Evolutionary conservation across 1,140 invertebrate genomes (phyloP).

Genomic region (Eurosta solidaginis): DNA sequence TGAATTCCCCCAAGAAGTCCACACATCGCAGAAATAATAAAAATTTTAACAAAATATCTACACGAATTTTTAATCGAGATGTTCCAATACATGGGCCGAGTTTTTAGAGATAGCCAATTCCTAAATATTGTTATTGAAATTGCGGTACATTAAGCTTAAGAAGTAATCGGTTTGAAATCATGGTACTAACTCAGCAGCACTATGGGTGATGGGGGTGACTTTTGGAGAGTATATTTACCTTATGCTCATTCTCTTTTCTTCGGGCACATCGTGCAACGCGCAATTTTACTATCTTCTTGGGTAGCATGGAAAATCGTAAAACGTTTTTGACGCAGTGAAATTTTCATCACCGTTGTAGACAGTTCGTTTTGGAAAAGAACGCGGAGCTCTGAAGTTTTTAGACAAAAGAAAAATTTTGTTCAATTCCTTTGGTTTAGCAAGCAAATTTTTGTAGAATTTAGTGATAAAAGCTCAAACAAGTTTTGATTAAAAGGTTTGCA

Average conservation of each 20-base stretch:
- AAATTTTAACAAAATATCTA: too few relatives aligned
- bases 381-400: slow-evolving; percentile 12
- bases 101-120: too few relatives aligned
- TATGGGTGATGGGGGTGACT: too few relatives aligned
- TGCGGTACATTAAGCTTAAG: too few relatives aligned
- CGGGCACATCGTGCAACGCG: not conserved
- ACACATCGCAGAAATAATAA: too few relatives aligned
- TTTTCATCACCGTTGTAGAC: slow-evolving; percentile 57
- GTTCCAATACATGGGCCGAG: too few relatives aligned
- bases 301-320: not conserved
- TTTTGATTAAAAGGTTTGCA: not conserved
- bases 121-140: too few relatives aligned
- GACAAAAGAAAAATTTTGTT: not conserved
- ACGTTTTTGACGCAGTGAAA: slow-evolving; percentile 50
- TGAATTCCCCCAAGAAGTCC: too few relatives aligned
- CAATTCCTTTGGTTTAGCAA: not conserved
- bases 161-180: too few relatives aligned
- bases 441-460: not conserved
- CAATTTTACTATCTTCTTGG: not conserved
- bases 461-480: not conserved
- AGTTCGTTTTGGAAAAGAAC: slow-evolving; percentile 42
- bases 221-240: not conserved
- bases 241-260: not conserved
- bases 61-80: too few relatives aligned
- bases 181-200: not conserved